Percentiles rank a stretch among this genome's conserved stretches.
phyloP scores from a whole-genome alignment of 1,140 invertebrate genomes.

The Solenopsis fugax region DNA sequence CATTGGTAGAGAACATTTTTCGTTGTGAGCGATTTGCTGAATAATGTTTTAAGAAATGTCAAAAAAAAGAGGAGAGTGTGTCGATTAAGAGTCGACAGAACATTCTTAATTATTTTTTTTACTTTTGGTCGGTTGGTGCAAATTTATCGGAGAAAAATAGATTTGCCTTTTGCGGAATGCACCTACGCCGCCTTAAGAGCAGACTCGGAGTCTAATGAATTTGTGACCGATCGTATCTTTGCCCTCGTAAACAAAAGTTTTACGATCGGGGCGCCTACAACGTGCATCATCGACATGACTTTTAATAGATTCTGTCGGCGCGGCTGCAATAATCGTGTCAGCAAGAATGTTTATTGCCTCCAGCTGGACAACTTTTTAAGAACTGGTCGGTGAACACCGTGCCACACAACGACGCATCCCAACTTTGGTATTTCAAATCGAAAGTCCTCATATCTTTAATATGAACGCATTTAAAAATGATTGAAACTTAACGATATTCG shows the following conservation, averaged over 20 bases:
- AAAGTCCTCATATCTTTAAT: constrained; percentile 15
- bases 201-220: constrained; percentile 52
- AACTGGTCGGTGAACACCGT: constrained; percentile 59
- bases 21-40: neutral
- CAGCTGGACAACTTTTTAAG: constrained; percentile 70
- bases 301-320: constrained; percentile 74
- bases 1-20: neutral
- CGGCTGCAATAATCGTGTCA: constrained; percentile 74
- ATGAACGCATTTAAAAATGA: constrained; percentile 2
- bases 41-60: neutral
- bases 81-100: neutral
- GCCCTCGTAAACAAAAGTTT: constrained; percentile 74
- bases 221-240: constrained; percentile 53
- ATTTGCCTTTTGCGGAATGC: constrained; percentile 46
- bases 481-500: neutral
- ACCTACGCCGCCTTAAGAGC: neutral
- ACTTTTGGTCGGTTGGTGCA: constrained; percentile 1
- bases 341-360: constrained; percentile 72
- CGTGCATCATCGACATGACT: constrained; percentile 65
- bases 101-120: constrained; percentile 22
- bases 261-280: constrained; percentile 62
- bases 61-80: neutral
- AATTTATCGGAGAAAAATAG: constrained; percentile 48
- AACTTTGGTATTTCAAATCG: neutral
- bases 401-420: constrained; percentile 36